Percentiles rank a stretch among this genome's conserved stretches.
These are phyloP conservation scores for Engystomops pustulosus DNA, from an alignment of 2,113 vertebrate genomes.

Conservation along the genomic window DNA sequence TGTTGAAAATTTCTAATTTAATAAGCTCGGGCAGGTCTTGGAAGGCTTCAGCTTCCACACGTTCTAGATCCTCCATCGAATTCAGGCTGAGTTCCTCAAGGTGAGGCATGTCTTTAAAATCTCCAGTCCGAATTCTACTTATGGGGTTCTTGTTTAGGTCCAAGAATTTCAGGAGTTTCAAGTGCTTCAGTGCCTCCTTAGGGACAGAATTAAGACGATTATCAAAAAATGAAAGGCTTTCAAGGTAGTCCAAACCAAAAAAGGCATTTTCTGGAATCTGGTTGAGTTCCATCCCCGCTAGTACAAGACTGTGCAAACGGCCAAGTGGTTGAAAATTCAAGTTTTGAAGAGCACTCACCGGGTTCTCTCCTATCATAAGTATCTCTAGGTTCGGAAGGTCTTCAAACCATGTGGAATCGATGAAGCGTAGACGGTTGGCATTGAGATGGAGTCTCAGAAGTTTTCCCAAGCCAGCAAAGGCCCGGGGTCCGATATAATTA, in stretches of 20 bases:
- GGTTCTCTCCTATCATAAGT: constrained; percentile 84
- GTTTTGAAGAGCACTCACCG: constrained; percentile 76
- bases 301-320: constrained; percentile 78
- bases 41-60: constrained; percentile 75
- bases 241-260: constrained; percentile 78
- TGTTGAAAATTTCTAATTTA: constrained; percentile 79
- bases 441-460: constrained; percentile 79
- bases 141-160: constrained; percentile 84
- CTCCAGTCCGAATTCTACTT: constrained; percentile 70
- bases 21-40: constrained; percentile 77
- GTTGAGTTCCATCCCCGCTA: constrained; percentile 78
- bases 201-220: constrained; percentile 77
- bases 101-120: constrained; percentile 77
- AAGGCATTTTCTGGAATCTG: constrained; percentile 76
- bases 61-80: constrained; percentile 78
- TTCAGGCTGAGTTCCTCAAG: constrained; percentile 82
- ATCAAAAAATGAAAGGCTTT: constrained; percentile 82
- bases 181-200: constrained; percentile 71
- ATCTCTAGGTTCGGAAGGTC: constrained; percentile 82
- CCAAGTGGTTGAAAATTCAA: constrained; percentile 78
- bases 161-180: constrained; percentile 80
- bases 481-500: constrained; percentile 75
- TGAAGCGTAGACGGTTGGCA: constrained; percentile 76
- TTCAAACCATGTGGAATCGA: constrained; percentile 80
- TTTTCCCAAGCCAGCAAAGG: constrained; percentile 76